phyloP scores from a whole-genome alignment of 2,113 vertebrate genomes.

The Petrocephalus zakoni region DNA sequence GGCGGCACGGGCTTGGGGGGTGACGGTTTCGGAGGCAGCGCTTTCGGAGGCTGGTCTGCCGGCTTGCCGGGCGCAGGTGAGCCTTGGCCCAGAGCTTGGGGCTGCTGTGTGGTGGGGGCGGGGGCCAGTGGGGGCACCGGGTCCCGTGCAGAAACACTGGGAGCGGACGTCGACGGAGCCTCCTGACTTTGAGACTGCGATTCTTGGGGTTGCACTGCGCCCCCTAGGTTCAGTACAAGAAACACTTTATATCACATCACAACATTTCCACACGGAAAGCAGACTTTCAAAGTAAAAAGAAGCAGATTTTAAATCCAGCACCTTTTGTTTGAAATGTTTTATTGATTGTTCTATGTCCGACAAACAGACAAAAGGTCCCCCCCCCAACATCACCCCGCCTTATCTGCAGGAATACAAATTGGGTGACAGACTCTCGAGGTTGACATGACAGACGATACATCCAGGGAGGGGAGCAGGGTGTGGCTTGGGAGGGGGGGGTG shows the following conservation, averaged over 20 bases:
- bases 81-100: conserved; percentile 72
- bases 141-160: conserved; percentile 62
- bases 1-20: conserved; percentile 77
- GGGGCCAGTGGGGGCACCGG: conserved; percentile 49
- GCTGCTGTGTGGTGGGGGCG: conserved; percentile 75
- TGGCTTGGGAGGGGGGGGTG: neutral
- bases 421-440: conserved; percentile 23
- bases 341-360: conserved; percentile 20
- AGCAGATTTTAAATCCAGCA: conserved; percentile 57
- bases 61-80: conserved; percentile 68
- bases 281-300: neutral
- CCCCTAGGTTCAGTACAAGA: conserved; percentile 81
- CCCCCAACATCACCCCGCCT: conserved; percentile 31
- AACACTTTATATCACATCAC: conserved; percentile 70
- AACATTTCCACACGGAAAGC: conserved; percentile 29
- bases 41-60: conserved; percentile 71
- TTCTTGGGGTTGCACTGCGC: conserved; percentile 84
- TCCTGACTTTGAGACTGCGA: conserved; percentile 77
- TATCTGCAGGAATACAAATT: conserved; percentile 41
- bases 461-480: conserved; percentile 23
- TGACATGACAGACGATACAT: conserved; percentile 19
- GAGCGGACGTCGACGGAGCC: conserved; percentile 64
- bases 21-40: conserved; percentile 59
- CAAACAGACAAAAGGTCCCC: conserved; percentile 31
- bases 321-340: conserved; percentile 35